phyloP scores from a whole-genome alignment of 2,113 vertebrate genomes.

The Ascaphus truei region DNA sequence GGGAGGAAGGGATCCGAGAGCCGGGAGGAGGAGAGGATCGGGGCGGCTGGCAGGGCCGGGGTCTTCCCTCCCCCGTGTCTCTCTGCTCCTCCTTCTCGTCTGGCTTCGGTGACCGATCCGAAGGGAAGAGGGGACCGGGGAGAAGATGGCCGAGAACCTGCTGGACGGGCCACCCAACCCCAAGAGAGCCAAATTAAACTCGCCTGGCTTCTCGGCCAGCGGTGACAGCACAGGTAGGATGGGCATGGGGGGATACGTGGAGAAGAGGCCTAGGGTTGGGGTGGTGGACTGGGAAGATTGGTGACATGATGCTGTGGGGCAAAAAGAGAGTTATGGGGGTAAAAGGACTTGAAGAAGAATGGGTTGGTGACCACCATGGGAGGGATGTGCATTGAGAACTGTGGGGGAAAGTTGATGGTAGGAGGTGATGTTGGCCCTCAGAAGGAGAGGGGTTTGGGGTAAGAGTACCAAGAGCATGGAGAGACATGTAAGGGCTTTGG shows the following conservation, averaged over 20 bases:
- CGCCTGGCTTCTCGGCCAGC: constrained; percentile 82
- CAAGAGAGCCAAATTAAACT: constrained; percentile 91
- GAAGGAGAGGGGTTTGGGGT: no score
- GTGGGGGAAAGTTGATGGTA: background rate
- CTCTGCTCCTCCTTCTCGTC: constrained; percentile 19
- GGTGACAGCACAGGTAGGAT: constrained; percentile 83
- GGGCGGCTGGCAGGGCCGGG: background rate
- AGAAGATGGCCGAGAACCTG: constrained; percentile 87
- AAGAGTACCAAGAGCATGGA: no score
- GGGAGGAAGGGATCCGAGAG: constrained; percentile 33
- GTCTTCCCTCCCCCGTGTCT: background rate
- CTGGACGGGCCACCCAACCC: constrained; percentile 89
- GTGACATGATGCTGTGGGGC: background rate
- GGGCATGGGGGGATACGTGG: background rate
- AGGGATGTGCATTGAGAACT: background rate
- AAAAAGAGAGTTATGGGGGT: background rate
- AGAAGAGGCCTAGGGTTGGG: background rate
- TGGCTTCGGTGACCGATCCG: constrained; percentile 27
- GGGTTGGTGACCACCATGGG: no score
- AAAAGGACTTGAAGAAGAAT: background rate
- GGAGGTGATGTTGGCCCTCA: background rate
- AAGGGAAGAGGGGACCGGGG: constrained; percentile 49
- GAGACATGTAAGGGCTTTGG: no score
- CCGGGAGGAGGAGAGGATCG: constrained; percentile 21
- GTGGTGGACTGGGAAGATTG: background rate